phyloP scores from a whole-genome alignment of 1,140 invertebrate genomes.

The Drosophila equinoxialis region DNA sequence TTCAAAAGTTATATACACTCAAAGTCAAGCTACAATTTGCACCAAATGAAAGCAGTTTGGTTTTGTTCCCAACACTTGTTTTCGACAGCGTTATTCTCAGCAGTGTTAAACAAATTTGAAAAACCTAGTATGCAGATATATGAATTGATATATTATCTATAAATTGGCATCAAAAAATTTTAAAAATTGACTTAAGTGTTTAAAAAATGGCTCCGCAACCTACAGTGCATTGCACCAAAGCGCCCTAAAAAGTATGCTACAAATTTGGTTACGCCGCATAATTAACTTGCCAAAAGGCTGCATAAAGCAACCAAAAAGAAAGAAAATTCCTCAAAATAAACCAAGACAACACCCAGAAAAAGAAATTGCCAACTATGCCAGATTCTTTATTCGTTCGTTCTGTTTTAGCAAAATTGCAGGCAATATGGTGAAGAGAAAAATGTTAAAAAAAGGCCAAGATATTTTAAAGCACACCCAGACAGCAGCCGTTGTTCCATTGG shows the following conservation, averaged over 20 bases:
- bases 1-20: no score
- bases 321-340: slow-evolving; percentile 3
- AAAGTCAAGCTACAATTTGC: no score
- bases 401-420: not conserved
- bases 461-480: slow-evolving; percentile 9
- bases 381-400: not conserved
- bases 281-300: slow-evolving; percentile 36
- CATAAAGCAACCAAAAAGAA: not conserved
- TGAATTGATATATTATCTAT: no score
- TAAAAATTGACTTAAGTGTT: no score
- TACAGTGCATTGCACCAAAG: no score
- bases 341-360: slow-evolving; percentile 1
- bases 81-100: no score
- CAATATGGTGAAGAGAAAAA: slow-evolving; percentile 4
- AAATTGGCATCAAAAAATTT: no score
- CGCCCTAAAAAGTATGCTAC: slow-evolving; percentile 15
- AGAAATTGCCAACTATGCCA: slow-evolving; percentile 20
- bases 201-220: no score
- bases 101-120: no score
- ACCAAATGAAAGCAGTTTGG: no score
- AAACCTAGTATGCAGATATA: no score
- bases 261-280: slow-evolving; percentile 30
- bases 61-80: no score
- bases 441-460: slow-evolving; percentile 4
- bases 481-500: slow-evolving; percentile 16